These are phyloP conservation scores for Coptodon bakossiorum DNA, from an alignment of 2,113 vertebrate genomes.

Conservation along the genomic window DNA sequence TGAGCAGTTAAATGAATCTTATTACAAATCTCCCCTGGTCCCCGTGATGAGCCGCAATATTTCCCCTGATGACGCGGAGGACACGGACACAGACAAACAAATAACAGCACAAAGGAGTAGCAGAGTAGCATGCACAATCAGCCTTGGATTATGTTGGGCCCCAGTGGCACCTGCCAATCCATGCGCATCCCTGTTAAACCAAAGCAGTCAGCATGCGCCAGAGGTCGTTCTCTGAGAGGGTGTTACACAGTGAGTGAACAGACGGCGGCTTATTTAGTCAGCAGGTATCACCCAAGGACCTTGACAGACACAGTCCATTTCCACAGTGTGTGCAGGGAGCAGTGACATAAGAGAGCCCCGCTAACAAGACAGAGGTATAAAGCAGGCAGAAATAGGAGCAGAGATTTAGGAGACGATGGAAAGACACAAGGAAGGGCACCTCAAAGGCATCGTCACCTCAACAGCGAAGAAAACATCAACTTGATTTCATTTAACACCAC, in stretches of 20 bases:
- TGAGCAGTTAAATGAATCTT: constrained; percentile 23
- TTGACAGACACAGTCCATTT: constrained; percentile 17
- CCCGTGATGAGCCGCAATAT: constrained; percentile 3
- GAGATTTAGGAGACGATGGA: not conserved
- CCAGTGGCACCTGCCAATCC: constrained; percentile 23
- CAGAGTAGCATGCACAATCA: constrained; percentile 48
- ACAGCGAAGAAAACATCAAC: not conserved
- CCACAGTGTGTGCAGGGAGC: constrained; percentile 1
- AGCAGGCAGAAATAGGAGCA: not conserved
- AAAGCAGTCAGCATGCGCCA: constrained; percentile 48
- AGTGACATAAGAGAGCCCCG: not conserved
- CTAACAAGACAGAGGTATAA: not conserved
- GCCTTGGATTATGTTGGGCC: not conserved
- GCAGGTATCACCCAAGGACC: constrained; percentile 21
- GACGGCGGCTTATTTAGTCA: constrained; percentile 38
- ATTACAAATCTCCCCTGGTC: constrained; percentile 10
- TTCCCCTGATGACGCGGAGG: constrained; percentile 6
- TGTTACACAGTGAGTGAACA: constrained; percentile 8
- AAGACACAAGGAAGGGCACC: not conserved
- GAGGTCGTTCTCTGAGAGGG: constrained; percentile 15
- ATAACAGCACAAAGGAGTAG: constrained; percentile 4
- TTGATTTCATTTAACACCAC: not conserved
- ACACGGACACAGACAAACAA: constrained; percentile 32
- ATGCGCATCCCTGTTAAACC: constrained; percentile 48
- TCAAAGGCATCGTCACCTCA: not conserved